A percentile compares a stretch with the other conserved stretches of the same genome.
Conservation (phyloP, 2,113 vertebrate genomes). For the Trogon melanurus region DNA sequence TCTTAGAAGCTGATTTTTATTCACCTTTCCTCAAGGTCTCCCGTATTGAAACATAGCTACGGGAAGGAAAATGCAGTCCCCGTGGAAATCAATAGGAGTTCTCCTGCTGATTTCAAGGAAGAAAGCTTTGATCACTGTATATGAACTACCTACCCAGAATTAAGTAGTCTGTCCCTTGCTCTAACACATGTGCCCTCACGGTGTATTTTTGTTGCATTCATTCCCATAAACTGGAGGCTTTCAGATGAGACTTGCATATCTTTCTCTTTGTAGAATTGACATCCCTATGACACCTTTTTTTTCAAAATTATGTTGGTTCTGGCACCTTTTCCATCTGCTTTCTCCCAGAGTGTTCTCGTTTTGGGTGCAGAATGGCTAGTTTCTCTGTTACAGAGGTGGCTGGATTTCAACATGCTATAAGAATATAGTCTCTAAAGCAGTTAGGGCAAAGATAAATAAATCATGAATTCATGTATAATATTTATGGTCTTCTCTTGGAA, state of each 20-base stretch:
- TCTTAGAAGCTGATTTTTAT: neutral
- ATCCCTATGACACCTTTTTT: neutral
- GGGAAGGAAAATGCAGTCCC: neutral
- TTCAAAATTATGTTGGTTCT: neutral
- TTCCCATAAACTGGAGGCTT: neutral
- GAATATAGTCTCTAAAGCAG: neutral
- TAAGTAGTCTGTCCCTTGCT: neutral
- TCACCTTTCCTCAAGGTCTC: neutral
- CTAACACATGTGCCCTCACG: neutral
- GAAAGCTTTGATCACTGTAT: neutral
- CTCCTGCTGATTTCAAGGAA: neutral
- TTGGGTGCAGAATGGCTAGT: neutral
- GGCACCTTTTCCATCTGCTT: neutral
- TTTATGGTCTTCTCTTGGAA: conserved; percentile 1
- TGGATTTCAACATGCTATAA: neutral
- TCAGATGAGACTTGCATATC: neutral
- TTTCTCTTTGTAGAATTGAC: neutral
- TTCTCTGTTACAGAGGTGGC: neutral
- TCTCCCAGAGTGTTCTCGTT: neutral
- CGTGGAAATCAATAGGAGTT: neutral
- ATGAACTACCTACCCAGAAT: neutral
- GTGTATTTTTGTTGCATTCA: neutral
- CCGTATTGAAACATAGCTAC: neutral
- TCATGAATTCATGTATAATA: neutral
- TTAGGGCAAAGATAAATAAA: neutral